phyloP scores from a whole-genome alignment of 2,888 invertebrate species.

The Flexamia atlantica region DNA sequence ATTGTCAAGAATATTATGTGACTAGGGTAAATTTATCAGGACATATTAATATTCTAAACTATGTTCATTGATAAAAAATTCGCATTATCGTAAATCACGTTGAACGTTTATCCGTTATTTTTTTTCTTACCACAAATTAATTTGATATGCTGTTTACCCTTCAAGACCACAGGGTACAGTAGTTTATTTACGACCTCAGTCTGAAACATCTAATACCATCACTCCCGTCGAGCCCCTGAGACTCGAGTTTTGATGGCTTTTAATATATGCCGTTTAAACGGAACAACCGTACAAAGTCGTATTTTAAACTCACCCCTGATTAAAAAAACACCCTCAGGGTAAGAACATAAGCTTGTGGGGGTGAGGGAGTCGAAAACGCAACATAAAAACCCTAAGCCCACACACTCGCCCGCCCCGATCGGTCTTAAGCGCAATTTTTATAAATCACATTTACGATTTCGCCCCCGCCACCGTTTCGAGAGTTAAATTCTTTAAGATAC shows the following conservation, averaged over 20 bases:
- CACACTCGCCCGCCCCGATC: conserved; percentile 68
- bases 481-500: conserved; percentile 71
- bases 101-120: too few species aligned
- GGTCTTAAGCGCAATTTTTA: conserved; percentile 70
- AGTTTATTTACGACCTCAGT: conserved; percentile 1
- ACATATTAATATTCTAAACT: too few species aligned
- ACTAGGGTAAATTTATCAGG: too few species aligned
- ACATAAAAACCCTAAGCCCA: conserved; percentile 66
- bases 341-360: conserved; percentile 63
- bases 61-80: too few species aligned
- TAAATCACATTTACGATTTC: conserved; percentile 71
- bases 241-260: conserved; percentile 51
- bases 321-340: conserved; percentile 66
- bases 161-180: neutral
- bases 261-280: conserved; percentile 57
- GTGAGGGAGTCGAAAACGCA: conserved; percentile 60
- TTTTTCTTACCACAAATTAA: too few species aligned
- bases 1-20: too few species aligned
- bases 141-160: neutral
- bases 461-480: conserved; percentile 53
- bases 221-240: conserved; percentile 3
- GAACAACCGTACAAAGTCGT: conserved; percentile 62
- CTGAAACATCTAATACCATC: conserved; percentile 3
- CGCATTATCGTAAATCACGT: too few species aligned
- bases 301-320: conserved; percentile 65